phyloP scores from a whole-genome alignment of 2,113 vertebrate genomes.

The Phylloscopus trochilus region DNA sequence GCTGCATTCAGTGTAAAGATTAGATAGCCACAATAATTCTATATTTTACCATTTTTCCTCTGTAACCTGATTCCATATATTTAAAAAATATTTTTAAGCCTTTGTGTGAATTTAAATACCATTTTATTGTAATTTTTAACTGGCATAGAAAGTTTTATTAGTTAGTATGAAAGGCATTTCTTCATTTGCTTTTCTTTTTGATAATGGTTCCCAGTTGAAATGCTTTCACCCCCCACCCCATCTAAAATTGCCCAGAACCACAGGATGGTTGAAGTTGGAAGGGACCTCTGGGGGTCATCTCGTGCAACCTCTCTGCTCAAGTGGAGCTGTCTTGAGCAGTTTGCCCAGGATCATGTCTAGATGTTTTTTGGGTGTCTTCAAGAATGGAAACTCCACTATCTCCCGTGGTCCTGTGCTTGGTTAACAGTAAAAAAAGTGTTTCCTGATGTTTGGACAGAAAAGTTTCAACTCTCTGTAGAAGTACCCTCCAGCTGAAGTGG shows the following conservation, averaged over 20 bases:
- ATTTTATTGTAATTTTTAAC: background rate
- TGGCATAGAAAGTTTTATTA: background rate
- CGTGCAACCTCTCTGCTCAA: background rate
- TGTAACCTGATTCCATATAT: accelerated
- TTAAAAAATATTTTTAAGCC: background rate
- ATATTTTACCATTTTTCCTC: background rate
- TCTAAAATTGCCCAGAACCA: background rate
- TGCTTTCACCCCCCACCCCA: accelerated
- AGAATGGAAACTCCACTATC: background rate
- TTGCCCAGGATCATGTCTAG: background rate
- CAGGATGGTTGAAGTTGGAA: background rate
- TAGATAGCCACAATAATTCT: background rate
- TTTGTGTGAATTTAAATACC: background rate
- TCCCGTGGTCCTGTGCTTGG: background rate
- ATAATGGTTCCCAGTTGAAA: background rate
- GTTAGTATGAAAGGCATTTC: background rate
- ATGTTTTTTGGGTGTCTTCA: background rate
- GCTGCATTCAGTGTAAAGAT: background rate
- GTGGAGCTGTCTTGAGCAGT: background rate
- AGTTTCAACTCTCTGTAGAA: background rate
- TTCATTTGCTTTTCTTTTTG: background rate
- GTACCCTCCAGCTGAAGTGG: background rate
- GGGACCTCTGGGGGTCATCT: background rate
- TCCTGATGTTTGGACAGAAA: background rate
- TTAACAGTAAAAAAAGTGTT: background rate